These are phyloP conservation scores for Brachionus manjavacas DNA, from an alignment of 1,140 invertebrate genomes.

Conservation along the genomic window DNA sequence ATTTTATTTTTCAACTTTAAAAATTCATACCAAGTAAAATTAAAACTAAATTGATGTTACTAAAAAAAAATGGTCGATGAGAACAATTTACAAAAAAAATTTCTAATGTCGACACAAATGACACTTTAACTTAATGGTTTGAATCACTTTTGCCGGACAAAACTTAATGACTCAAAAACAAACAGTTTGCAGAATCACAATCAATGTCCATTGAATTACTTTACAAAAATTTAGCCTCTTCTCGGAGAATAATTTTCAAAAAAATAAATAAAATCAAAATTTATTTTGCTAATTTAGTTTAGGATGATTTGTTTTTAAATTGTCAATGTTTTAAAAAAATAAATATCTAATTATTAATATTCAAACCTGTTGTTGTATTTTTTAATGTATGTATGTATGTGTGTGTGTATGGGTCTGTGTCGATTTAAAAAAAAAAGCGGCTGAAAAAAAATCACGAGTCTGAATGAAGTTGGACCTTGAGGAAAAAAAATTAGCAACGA, in stretches of 20 bases:
- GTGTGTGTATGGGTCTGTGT: not conserved
- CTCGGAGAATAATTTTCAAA: not conserved
- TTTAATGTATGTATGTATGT: not conserved
- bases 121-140: not conserved
- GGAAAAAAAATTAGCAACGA: not conserved
- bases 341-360: not conserved
- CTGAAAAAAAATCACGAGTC: constrained; percentile 31
- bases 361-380: not conserved
- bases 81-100: not conserved
- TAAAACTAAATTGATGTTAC: not conserved
- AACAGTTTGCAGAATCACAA: not conserved
- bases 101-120: not conserved
- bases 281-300: not conserved
- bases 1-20: too few relatives aligned
- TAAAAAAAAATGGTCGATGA: not conserved
- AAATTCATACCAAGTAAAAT: not conserved
- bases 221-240: not conserved
- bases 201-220: not conserved
- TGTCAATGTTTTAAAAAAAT: not conserved
- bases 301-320: not conserved
- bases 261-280: not conserved
- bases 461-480: constrained; percentile 18
- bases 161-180: not conserved
- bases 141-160: not conserved
- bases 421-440: not conserved